These are phyloP conservation scores for Arremon brunneinucha DNA, from an alignment of 2,797 vertebrate genomes.

Conservation along the genomic window DNA sequence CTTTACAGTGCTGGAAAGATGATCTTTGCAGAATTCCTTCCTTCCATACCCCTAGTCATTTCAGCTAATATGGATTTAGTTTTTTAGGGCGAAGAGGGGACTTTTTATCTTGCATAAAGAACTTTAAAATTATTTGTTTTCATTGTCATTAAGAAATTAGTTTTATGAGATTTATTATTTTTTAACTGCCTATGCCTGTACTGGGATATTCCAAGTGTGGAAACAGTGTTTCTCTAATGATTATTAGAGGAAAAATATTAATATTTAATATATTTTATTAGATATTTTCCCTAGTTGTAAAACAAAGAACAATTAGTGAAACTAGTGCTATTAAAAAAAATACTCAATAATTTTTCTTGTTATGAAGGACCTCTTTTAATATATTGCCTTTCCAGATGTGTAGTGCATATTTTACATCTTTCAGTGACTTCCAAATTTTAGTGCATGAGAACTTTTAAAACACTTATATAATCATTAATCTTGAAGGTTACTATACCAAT, in stretches of 20 bases:
- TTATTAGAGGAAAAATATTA: neutral
- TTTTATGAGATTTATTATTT: neutral
- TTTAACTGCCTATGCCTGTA: neutral
- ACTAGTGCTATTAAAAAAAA: neutral
- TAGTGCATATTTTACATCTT: neutral
- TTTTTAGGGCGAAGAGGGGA: neutral
- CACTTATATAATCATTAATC: conserved; percentile 6
- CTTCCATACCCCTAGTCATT: neutral
- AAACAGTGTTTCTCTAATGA: neutral
- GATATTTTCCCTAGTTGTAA: neutral
- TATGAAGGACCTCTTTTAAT: neutral
- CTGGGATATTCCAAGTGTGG: conserved; percentile 12
- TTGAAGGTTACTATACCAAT: conserved; percentile 15
- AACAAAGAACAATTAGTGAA: neutral
- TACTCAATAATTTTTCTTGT: neutral
- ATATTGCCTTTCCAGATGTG: neutral
- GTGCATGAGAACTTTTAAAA: neutral
- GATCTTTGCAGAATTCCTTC: neutral
- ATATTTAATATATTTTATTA: neutral
- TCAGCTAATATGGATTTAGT: conserved; percentile 19
- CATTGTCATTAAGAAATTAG: conserved; percentile 28
- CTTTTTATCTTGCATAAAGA: neutral
- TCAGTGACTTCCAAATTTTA: neutral
- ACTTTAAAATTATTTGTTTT: conserved; percentile 32
- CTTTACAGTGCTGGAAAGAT: neutral